These are phyloP conservation scores for Cyrtonyx montezumae DNA, from an alignment of 2,113 vertebrate genomes.

Conservation along the genomic window DNA sequence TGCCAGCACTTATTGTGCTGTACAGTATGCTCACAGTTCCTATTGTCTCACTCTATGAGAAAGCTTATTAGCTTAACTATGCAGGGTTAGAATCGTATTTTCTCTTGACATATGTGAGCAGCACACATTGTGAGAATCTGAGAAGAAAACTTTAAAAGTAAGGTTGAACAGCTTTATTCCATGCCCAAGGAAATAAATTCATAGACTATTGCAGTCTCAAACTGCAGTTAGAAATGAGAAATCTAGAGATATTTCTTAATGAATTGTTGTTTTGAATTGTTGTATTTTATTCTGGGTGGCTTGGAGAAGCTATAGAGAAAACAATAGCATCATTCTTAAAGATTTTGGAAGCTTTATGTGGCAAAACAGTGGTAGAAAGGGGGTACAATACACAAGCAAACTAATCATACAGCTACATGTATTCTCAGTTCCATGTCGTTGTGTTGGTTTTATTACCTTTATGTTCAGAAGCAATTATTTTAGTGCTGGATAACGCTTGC, in stretches of 20 bases:
- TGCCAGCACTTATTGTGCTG: constrained; percentile 65
- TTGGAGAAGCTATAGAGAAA: neutral
- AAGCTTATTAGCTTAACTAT: constrained; percentile 58
- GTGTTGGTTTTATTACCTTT: neutral
- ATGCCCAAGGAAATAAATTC: neutral
- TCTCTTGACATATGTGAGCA: constrained; percentile 27
- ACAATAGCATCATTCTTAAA: constrained; percentile 11
- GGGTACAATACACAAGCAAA: neutral
- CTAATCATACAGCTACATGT: neutral
- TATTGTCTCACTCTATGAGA: constrained; percentile 62
- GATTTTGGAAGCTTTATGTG: neutral
- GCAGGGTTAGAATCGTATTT: constrained; percentile 30
- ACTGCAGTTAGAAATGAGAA: neutral
- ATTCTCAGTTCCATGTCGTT: neutral
- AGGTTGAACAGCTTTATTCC: neutral
- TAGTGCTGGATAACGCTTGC: neutral
- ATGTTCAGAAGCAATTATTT: neutral
- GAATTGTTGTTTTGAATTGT: constrained; percentile 32
- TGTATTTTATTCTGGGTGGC: constrained; percentile 30
- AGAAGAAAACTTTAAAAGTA: neutral
- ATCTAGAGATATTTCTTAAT: neutral
- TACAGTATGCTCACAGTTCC: constrained; percentile 52
- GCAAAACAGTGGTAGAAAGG: neutral
- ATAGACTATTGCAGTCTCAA: neutral
- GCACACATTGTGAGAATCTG: neutral